These are phyloP conservation scores for Ichneumoninae sp. DNA, from an alignment of 2,888 invertebrate genomes.

Conservation along the genomic window DNA sequence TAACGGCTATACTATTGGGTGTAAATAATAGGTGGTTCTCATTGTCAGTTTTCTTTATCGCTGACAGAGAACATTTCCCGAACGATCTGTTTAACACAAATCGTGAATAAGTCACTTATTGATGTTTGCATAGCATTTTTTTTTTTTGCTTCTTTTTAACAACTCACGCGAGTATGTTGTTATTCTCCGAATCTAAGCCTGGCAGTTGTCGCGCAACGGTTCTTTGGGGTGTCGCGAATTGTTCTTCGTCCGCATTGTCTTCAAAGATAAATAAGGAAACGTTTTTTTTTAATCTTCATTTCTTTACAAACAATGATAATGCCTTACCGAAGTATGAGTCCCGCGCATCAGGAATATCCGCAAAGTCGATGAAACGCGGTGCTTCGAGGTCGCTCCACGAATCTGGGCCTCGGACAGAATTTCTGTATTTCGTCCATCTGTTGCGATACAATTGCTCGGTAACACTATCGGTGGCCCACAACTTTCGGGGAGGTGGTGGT, in stretches of 20 bases:
- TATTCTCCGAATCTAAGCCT: constrained; percentile 43
- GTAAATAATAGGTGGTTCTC: not conserved
- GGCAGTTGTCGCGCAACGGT: constrained; percentile 43
- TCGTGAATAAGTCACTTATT: not conserved
- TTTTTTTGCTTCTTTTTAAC: not conserved
- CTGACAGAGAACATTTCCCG: constrained; percentile 55
- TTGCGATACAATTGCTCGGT: constrained; percentile 65
- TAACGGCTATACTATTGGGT: not conserved
- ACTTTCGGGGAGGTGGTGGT: constrained; percentile 57
- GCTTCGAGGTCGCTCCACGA: constrained; percentile 64
- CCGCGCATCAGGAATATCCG: constrained; percentile 39
- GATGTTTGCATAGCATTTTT: no score
- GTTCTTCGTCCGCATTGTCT: constrained; percentile 41
- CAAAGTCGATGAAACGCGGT: constrained; percentile 63
- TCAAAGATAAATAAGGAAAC: not conserved
- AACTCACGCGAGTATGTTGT: constrained; percentile 61
- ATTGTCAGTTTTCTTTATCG: constrained; percentile 26
- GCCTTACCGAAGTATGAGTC: constrained; percentile 67
- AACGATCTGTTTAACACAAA: constrained; percentile 49
- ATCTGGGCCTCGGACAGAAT: constrained; percentile 45
- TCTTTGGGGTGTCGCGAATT: constrained; percentile 37
- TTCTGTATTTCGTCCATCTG: constrained; percentile 61
- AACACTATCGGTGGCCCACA: constrained; percentile 55
- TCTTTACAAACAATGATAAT: constrained; percentile 3
- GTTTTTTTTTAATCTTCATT: not conserved